These are phyloP conservation scores for Microtus pennsylvanicus DNA, from an alignment of 2,113 vertebrate genomes.

Conservation along the genomic window DNA sequence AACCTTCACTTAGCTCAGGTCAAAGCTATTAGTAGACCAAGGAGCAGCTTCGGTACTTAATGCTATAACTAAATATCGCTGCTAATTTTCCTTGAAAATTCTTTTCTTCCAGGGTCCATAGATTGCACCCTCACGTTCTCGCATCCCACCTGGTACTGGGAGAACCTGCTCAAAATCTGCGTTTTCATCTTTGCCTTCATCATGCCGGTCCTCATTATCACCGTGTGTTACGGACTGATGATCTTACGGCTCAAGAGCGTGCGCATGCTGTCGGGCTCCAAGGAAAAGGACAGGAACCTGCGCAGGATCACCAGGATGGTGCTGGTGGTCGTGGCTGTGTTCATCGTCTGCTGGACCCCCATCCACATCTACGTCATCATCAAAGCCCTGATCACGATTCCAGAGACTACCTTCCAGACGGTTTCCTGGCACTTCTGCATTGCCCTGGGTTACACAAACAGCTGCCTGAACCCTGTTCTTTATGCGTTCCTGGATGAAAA, in stretches of 20 bases:
- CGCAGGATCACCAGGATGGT: slow-evolving; percentile 99
- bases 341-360: slow-evolving; percentile 99
- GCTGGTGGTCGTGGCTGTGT: slow-evolving; percentile 97
- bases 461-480: slow-evolving; percentile 98
- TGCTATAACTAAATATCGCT: not conserved
- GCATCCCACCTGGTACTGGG: slow-evolving; percentile 98
- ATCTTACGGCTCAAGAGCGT: slow-evolving; percentile 98
- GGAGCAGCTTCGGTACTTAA: not conserved
- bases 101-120: slow-evolving; percentile 85
- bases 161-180: slow-evolving; percentile 98
- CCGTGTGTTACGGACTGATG: slow-evolving; percentile 98
- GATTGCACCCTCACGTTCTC: slow-evolving; percentile 97
- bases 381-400: slow-evolving; percentile 95
- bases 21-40: not conserved
- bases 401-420: slow-evolving; percentile 95
- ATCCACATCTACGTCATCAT: slow-evolving; percentile 99
- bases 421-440: slow-evolving; percentile 99
- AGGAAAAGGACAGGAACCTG: slow-evolving; percentile 98
- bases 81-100: slow-evolving; percentile 50
- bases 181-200: slow-evolving; percentile 99
- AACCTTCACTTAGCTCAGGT: not conserved
- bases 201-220: slow-evolving; percentile 99
- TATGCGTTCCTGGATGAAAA: slow-evolving; percentile 99
- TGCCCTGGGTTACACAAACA: slow-evolving; percentile 98
- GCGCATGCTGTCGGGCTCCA: slow-evolving; percentile 98